Evolutionary conservation across 2,888 invertebrate species (phyloP).

Genomic region (Torymus aiolomorphi): DNA sequence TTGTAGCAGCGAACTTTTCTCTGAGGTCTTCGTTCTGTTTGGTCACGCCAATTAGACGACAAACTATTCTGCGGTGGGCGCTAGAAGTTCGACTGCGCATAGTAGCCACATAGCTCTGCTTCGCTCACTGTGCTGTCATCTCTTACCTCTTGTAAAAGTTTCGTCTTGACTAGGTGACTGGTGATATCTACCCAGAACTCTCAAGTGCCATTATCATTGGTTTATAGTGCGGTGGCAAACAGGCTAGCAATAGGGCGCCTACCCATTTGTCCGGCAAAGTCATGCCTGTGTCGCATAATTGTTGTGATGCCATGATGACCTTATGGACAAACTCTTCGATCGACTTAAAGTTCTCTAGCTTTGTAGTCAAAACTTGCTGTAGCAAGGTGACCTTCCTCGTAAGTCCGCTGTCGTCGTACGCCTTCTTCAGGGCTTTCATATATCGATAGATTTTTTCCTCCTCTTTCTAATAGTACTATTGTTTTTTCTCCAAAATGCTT

Average conservation of each 20-base stretch:
- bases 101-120: background rate
- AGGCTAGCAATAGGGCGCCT: background rate
- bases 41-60: no score
- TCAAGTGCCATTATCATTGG: constrained; percentile 23
- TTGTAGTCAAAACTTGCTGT: background rate
- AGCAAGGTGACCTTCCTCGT: background rate
- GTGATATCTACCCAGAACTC: background rate
- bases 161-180: constrained; percentile 4
- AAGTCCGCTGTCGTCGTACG: background rate
- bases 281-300: background rate
- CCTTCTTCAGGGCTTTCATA: no score
- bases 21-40: no score
- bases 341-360: no score
- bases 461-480: no score
- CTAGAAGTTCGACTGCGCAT: background rate
- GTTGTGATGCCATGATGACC: background rate
- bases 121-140: background rate
- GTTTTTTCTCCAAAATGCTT: no score
- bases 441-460: no score
- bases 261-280: background rate
- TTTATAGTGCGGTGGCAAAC: background rate
- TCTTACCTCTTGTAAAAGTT: constrained; percentile 14
- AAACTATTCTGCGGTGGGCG: no score
- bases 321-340: constrained; percentile 2
- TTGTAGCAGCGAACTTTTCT: no score